Conservation (phyloP, 1,140 invertebrate species). For the Pachyrhynchus sulphureomaculatus region DNA sequence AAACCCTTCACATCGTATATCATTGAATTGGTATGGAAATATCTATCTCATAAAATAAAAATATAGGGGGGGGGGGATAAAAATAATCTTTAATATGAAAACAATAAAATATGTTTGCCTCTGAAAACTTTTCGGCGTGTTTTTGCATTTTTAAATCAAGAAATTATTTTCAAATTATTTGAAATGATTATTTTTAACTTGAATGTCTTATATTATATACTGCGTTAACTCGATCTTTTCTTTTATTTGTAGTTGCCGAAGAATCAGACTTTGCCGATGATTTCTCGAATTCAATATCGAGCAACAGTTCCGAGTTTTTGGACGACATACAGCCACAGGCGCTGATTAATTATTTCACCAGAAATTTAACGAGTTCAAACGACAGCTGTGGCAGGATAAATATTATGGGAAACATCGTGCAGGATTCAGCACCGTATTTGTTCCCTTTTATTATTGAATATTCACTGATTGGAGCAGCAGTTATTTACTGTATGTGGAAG, state of each 20-base stretch:
- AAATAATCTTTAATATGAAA: too few relatives aligned
- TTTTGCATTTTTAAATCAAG: too few relatives aligned
- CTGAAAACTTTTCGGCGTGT: too few relatives aligned
- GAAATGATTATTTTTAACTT: too few relatives aligned
- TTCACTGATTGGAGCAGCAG: conserved; percentile 92
- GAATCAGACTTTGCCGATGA: conserved; percentile 29
- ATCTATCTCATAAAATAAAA: too few relatives aligned
- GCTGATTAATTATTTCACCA: conserved; percentile 37
- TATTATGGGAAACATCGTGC: conserved; percentile 91
- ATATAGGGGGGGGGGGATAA: too few relatives aligned
- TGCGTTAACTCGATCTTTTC: background rate
- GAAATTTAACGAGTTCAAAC: conserved; percentile 20
- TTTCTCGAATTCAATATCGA: conserved; percentile 27
- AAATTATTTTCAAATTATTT: too few relatives aligned
- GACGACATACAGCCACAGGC: conserved; percentile 46
- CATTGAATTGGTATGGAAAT: too few relatives aligned
- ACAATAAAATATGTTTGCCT: too few relatives aligned
- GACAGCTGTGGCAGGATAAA: conserved; percentile 75
- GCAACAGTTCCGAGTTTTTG: conserved; percentile 45
- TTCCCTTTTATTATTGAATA: conserved; percentile 98
- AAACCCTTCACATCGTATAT: too few relatives aligned
- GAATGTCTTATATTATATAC: background rate
- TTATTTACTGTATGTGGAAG: conserved; percentile 97
- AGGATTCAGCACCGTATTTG: conserved; percentile 87
- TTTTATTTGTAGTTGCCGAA: conserved; percentile 40